Conservation (phyloP, 2,797 vertebrate species). For the Orestias chungarensis region DNA sequence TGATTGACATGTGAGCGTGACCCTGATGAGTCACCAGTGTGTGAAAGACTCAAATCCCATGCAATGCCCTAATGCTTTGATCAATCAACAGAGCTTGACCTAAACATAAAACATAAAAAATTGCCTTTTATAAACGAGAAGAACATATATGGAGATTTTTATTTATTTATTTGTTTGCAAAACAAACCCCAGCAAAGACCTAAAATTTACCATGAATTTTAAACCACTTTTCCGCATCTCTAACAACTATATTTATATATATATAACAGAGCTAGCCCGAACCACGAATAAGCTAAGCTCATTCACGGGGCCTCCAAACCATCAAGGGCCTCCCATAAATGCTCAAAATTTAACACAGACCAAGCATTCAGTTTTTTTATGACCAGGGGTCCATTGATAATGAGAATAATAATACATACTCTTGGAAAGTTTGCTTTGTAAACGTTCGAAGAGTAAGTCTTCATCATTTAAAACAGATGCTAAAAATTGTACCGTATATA, state of each 20-base stretch:
- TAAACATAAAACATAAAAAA: too few relatives aligned
- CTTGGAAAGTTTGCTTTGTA: too few relatives aligned
- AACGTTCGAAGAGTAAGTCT: too few relatives aligned
- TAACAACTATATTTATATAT: too few relatives aligned
- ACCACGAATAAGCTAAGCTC: neutral
- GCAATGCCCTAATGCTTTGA: neutral
- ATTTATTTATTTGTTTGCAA: neutral
- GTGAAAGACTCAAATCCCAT: neutral
- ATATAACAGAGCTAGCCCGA: neutral
- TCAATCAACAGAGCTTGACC: neutral
- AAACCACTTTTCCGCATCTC: neutral
- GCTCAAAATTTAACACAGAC: neutral
- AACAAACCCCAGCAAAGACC: neutral
- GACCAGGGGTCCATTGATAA: too few relatives aligned
- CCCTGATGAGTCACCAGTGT: neutral
- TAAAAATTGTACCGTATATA: neutral
- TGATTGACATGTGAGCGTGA: conserved; percentile 9
- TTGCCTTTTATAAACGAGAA: neutral
- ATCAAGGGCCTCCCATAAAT: too few relatives aligned
- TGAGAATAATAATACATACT: too few relatives aligned
- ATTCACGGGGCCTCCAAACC: neutral
- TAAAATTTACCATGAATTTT: neutral
- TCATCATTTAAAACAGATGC: too few relatives aligned
- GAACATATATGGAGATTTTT: neutral
- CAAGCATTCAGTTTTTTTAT: too few relatives aligned